Conservation (phyloP, 2,113 vertebrate species). For the Vicugna pacos region DNA sequence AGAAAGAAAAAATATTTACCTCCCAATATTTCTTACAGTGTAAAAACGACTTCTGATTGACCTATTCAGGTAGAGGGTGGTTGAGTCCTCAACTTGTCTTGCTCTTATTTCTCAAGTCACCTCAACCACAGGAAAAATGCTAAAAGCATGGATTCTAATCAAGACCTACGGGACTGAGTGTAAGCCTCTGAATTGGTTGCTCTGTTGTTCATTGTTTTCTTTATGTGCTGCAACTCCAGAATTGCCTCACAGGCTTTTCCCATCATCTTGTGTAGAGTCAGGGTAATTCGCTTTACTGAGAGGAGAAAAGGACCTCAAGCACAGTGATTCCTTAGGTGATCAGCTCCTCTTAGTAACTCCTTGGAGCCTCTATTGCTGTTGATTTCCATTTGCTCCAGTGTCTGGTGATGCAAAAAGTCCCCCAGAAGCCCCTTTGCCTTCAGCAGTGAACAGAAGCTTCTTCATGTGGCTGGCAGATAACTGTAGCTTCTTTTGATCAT, state of each 20-base stretch:
- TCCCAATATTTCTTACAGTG: neutral
- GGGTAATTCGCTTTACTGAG: neutral
- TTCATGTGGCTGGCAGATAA: neutral
- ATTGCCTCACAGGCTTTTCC: neutral
- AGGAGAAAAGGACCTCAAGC: neutral
- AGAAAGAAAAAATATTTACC: neutral
- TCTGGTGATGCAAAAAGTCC: neutral
- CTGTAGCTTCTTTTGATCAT: neutral
- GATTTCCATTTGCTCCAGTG: neutral
- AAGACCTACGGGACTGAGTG: neutral
- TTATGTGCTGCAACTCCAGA: no score
- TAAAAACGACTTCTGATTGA: neutral
- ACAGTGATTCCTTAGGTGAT: neutral
- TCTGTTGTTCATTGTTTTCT: neutral
- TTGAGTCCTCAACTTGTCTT: neutral
- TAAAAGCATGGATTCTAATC: neutral
- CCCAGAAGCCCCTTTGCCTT: neutral
- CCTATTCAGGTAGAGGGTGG: neutral
- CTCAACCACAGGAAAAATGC: neutral
- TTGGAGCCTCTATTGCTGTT: neutral
- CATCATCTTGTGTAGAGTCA: neutral
- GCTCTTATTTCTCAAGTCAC: neutral
- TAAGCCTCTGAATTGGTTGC: neutral
- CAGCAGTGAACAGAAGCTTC: neutral
- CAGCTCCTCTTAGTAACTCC: neutral